phyloP scores from a whole-genome alignment of 2,797 vertebrate species.

The Lemur catta region DNA sequence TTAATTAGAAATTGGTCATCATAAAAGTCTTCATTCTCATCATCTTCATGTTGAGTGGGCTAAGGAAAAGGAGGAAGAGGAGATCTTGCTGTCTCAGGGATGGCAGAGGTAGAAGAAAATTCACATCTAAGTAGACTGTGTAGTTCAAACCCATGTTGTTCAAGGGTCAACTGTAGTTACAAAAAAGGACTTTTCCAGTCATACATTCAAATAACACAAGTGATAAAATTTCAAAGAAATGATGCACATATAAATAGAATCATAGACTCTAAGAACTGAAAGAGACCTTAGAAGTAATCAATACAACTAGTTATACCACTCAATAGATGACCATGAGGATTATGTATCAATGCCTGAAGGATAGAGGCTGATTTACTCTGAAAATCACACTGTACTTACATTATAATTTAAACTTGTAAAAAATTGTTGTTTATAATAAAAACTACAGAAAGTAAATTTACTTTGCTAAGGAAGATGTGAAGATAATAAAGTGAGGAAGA shows the following conservation, averaged over 20 bases:
- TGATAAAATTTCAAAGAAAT: slow-evolving; percentile 1
- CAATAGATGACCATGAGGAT: not conserved
- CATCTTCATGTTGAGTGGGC: not conserved
- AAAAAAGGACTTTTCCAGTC: not conserved
- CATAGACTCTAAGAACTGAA: not conserved
- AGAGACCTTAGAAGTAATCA: not conserved
- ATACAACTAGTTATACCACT: not conserved
- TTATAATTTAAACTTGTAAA: slow-evolving; percentile 11
- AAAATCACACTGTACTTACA: not conserved
- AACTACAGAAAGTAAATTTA: not conserved
- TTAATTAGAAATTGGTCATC: not conserved
- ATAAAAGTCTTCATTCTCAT: not conserved
- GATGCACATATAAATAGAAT: not conserved
- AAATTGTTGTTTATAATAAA: not conserved
- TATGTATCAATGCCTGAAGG: not conserved
- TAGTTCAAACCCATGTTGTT: not conserved
- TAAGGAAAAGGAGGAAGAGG: not conserved
- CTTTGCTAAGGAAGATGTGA: not conserved
- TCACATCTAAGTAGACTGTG: not conserved
- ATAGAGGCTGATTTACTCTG: not conserved
- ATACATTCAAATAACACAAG: not conserved
- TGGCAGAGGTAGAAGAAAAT: not conserved
- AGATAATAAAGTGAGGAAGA: not conserved
- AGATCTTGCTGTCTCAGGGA: not conserved
- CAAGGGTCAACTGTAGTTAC: not conserved